These are phyloP conservation scores for Eulemur macaco DNA, from an alignment of 2,113 vertebrate species.

Conservation along the genomic window DNA sequence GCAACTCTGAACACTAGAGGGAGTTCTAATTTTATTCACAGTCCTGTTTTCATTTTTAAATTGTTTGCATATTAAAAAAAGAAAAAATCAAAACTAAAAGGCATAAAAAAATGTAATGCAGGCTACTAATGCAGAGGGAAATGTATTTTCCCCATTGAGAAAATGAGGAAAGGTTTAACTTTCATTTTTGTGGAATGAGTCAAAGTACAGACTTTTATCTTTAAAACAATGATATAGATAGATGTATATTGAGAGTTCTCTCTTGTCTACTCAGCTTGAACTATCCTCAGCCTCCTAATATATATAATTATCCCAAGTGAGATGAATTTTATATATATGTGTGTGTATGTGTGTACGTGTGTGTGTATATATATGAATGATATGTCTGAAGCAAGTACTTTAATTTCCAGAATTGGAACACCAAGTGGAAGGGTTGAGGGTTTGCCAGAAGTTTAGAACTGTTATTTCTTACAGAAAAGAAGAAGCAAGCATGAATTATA, in stretches of 20 bases:
- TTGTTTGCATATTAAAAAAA: constrained; percentile 48
- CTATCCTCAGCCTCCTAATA: background rate
- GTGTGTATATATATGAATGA: background rate
- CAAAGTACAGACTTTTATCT: background rate
- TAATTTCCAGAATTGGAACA: background rate
- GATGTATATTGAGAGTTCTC: background rate
- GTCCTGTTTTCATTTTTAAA: constrained; percentile 53
- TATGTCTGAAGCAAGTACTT: background rate
- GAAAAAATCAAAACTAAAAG: constrained; percentile 35
- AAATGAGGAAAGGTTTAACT: constrained; percentile 57
- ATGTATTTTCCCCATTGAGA: constrained; percentile 30
- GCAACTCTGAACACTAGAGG: constrained; percentile 61
- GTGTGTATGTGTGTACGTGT: too few species aligned
- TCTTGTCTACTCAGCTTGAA: background rate
- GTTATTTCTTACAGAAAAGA: constrained; percentile 23
- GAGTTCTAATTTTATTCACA: constrained; percentile 71
- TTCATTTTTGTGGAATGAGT: background rate
- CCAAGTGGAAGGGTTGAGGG: background rate
- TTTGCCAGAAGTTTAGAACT: background rate
- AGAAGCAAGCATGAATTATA: background rate
- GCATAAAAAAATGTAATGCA: constrained; percentile 61
- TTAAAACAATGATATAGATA: background rate
- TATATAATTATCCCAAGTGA: background rate
- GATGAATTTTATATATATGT: background rate
- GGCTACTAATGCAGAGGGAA: constrained; percentile 68